Base-by-base conservation (phyloP, 2,888 invertebrate species). In the Drosophila stalkeri region DNA sequence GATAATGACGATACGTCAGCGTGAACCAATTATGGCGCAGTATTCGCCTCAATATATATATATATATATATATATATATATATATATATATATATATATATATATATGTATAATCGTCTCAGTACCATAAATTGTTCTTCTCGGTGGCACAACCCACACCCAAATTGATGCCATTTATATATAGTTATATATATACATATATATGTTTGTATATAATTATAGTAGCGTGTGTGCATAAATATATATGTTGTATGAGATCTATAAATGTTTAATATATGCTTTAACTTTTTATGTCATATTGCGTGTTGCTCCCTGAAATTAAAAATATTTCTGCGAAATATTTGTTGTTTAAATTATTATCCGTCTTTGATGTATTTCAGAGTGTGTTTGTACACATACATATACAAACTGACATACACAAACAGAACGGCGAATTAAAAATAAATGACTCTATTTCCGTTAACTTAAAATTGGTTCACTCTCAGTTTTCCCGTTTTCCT, bases 21-120 rank as follows among this genome's bases (percentile, higher is more conserved):
- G 81, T 86, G 72, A 77, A 81, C 76, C 84, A 85, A 89, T 89
- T 89, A 85, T 75, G 84, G 87, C 84, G 84, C 89, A 84, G 89
- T 89, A 73, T 56, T 77, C 43, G 47, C 39, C 52, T 63, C 20
- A 35, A 16, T 60, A 60, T 49, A 61, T 27, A 51, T 18, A 52
- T 31, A 47, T 23, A 39, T 20, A 33, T 37, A 52, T 18, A 51
- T 18, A 55, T n/a, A 41, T 39, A 33, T 23, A 46, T 46, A 37
- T 46, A 20, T 37, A 51, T 16, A 55, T 18, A 35, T 43, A 33
- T 35, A 41, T 46, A 37, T 44, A 23, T 33, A 56, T 18, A 44
- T 18, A 52, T 16, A 44, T 52, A 23, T 37, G 20, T 46, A 27
- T 27, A 27, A 12, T 18, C 46, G 49, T 67, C 63, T 71, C 51